phyloP scores from a whole-genome alignment of 1,140 invertebrate species.

The Helicoverpa zea region DNA sequence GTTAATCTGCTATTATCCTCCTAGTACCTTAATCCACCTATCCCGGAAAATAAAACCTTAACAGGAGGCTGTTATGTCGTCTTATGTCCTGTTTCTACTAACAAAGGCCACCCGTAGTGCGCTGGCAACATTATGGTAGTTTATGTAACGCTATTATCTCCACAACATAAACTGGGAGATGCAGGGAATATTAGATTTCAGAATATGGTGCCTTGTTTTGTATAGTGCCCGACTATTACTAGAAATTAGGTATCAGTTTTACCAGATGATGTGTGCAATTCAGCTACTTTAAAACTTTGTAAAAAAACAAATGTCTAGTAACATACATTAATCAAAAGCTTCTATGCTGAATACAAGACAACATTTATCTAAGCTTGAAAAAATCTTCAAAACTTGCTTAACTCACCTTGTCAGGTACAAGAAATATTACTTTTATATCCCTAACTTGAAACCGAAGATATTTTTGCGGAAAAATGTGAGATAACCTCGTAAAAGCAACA shows the following conservation, averaged over 20 bases:
- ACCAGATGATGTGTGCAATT: too few relatives aligned
- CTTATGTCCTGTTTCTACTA: not conserved
- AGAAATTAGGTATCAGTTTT: too few relatives aligned
- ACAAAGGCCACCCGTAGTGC: not conserved
- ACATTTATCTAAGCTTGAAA: too few relatives aligned
- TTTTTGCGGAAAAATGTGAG: not conserved
- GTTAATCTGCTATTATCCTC: not conserved
- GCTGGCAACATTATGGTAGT: not conserved
- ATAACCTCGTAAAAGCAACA: not conserved
- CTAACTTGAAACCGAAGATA: not conserved
- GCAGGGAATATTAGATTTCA: not conserved
- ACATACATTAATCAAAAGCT: too few relatives aligned
- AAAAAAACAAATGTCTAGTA: too few relatives aligned
- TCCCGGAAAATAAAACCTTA: not conserved
- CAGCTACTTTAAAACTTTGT: too few relatives aligned
- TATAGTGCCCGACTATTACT: too few relatives aligned
- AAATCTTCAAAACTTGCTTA: too few relatives aligned
- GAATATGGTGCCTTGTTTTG: not conserved
- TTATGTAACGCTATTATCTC: conserved; percentile 12
- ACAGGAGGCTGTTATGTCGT: not conserved
- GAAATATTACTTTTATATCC: not conserved
- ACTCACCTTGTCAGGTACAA: not conserved
- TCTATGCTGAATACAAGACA: too few relatives aligned
- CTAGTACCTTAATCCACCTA: not conserved
- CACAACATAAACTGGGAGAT: conserved; percentile 8